Percentiles rank a stretch among this genome's conserved stretches.
These are phyloP conservation scores for Oceanodroma leucorhoa DNA, from an alignment of 2,797 vertebrate genomes.

Conservation along the genomic window DNA sequence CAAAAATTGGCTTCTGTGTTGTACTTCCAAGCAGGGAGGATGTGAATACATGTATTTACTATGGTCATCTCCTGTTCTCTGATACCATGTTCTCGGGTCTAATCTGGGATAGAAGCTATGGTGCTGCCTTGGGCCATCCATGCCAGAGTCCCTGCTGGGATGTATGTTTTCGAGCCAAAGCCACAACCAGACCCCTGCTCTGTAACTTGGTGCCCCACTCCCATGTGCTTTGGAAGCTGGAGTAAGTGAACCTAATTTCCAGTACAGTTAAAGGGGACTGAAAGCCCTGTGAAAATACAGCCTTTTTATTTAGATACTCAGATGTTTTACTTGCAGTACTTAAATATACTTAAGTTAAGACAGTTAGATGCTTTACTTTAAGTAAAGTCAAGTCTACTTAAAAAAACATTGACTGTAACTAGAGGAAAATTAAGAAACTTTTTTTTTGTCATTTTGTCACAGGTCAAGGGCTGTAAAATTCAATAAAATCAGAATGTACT, in stretches of 20 bases:
- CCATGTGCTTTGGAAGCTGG: not conserved
- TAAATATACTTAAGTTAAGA: not conserved
- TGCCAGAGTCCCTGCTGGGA: not conserved
- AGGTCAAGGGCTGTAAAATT: not conserved
- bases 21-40: not conserved
- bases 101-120: not conserved
- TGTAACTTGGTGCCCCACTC: accelerated
- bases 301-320: not conserved
- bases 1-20: not conserved
- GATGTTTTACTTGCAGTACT: not conserved
- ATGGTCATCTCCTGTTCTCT: not conserved
- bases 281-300: not conserved
- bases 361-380: not conserved
- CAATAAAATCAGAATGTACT: not conserved
- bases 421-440: not conserved
- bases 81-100: not conserved
- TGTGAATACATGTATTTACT: not conserved
- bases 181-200: not conserved
- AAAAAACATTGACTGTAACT: not conserved
- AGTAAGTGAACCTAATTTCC: not conserved
- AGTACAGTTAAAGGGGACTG: not conserved
- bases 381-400: not conserved
- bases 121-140: not conserved
- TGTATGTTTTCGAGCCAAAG: not conserved
- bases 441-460: not conserved